A percentile compares a stretch with the other conserved stretches of the same genome.
phyloP scores from a whole-genome alignment of 1,140 invertebrate species.

The Psix sp. region DNA sequence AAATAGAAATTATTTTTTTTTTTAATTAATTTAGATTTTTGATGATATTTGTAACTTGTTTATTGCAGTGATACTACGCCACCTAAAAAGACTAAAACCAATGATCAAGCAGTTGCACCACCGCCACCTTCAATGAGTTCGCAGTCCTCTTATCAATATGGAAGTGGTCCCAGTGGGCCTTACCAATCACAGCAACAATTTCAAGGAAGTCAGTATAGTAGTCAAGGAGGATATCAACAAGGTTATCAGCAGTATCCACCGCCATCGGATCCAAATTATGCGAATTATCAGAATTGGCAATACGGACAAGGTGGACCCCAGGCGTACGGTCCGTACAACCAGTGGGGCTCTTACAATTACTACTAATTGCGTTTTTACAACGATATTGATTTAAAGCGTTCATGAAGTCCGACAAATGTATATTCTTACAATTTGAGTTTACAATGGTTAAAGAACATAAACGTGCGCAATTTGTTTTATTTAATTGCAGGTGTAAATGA shows the following conservation, averaged over 20 bases:
- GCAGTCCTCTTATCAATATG: slow-evolving; percentile 77
- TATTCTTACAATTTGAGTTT: slow-evolving; percentile 31
- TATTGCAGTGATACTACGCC: slow-evolving; percentile 71
- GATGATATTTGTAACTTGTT: slow-evolving; percentile 34
- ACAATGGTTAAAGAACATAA: too few species aligned
- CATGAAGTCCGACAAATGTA: slow-evolving; percentile 18
- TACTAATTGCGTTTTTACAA: slow-evolving; percentile 71
- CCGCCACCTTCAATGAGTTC: slow-evolving; percentile 72
- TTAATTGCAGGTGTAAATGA: too few species aligned
- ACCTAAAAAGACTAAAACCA: slow-evolving; percentile 77
- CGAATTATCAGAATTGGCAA: slow-evolving; percentile 83
- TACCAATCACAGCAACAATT: slow-evolving; percentile 74
- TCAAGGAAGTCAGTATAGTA: slow-evolving; percentile 77
- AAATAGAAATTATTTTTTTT: background rate
- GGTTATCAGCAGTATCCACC: slow-evolving; percentile 80
- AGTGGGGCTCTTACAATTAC: slow-evolving; percentile 81
- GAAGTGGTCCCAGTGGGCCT: slow-evolving; percentile 71
- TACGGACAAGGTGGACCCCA: slow-evolving; percentile 80
- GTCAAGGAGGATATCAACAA: slow-evolving; percentile 78
- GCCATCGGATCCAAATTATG: slow-evolving; percentile 78
- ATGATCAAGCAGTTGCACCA: slow-evolving; percentile 78
- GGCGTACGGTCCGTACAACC: slow-evolving; percentile 81
- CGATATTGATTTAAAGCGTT: slow-evolving; percentile 14
- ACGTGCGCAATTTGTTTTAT: too few species aligned
- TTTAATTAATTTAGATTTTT: slow-evolving; percentile 1